Evolutionary conservation across 2,797 vertebrate species (phyloP).

Genomic region (Steatocranus sp.): DNA sequence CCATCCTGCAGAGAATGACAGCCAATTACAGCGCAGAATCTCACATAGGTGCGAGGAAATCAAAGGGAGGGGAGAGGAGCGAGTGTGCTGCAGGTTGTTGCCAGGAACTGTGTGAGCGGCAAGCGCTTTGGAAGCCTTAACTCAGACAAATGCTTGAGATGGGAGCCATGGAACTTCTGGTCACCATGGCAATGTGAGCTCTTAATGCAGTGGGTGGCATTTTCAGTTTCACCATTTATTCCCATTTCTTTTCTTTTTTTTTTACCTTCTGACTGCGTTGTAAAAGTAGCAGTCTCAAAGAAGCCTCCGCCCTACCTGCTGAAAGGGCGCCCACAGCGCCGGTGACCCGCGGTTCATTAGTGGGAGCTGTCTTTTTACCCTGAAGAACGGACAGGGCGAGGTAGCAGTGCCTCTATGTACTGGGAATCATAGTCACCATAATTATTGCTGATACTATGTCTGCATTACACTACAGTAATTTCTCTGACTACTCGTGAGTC

Average conservation of each 20-base stretch:
- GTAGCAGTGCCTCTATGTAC: constrained; percentile 62
- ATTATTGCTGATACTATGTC: constrained; percentile 51
- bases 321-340: neutral
- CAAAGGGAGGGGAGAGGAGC: constrained; percentile 4
- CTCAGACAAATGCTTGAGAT: constrained; percentile 49
- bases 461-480: constrained; percentile 59
- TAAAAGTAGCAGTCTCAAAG: constrained; percentile 6
- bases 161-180: constrained; percentile 49
- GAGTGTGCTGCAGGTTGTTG: constrained; percentile 38
- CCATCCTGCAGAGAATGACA: constrained; percentile 27
- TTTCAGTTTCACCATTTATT: constrained; percentile 2
- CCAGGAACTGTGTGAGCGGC: constrained; percentile 44
- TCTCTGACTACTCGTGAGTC: constrained; percentile 63
- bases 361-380: neutral
- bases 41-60: constrained; percentile 47
- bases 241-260: neutral
- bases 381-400: constrained; percentile 15
- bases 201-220: constrained; percentile 51
- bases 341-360: constrained; percentile 36
- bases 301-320: constrained; percentile 3
- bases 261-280: neutral
- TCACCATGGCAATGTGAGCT: constrained; percentile 65
- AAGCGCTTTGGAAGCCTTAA: constrained; percentile 54
- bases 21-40: constrained; percentile 51
- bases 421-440: constrained; percentile 46